Base-by-base conservation (phyloP, 35 echinoderm and acorn worm species). In the Anneissia japonica region DNA sequence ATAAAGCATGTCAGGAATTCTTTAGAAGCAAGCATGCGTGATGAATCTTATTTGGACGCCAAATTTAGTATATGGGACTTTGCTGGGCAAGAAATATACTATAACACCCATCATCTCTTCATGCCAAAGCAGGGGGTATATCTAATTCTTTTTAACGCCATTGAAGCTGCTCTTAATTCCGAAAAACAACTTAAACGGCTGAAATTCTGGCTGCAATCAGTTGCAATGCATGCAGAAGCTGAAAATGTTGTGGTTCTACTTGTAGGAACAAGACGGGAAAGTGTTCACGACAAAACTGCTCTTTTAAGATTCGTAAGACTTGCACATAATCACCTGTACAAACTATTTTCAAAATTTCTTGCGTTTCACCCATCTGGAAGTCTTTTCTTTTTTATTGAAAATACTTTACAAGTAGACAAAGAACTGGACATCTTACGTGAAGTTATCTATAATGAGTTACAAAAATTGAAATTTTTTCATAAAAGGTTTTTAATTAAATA, bases 371-470 rank as follows among this genome's bases (percentile, higher is more conserved):
- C 36, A n/a, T 79, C 51, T 31, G 75, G 55, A 34, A 74, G n/a
- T 3, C 76, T 35, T 40, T 45, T 87, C 19, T 87, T 87, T 51
- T 33, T 79, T 31, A 36, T 87, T 13, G 85, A 87, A 32, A 87
- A 79, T 46, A 79, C 85, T 0, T 21, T 46, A 33, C 6, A 35
- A 0, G 16, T 80, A 31, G 75, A 87, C 35, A 29, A 46, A 79
- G 85, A 87, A 32, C 41, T 34, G 14, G 9, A 78, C 16, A n/a
- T 78, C n/a, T 34, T 87, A 16, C 37, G 74, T 19, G 32, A 74
- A 30, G 36, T 78, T 40, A 87, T 87, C 32, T 79, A 30, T n/a
- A 30, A 39, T n/a, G 32, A 75, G 4, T 35, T 87, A 35, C 31
- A 87, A 31, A 77, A 46, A 17, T 29, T 75, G 12, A 38, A 79